A percentile compares a stretch with the other conserved stretches of the same genome.
Evolutionary conservation across 1,140 invertebrate genomes (phyloP).

Genomic region (Drosophila setifemur): DNA sequence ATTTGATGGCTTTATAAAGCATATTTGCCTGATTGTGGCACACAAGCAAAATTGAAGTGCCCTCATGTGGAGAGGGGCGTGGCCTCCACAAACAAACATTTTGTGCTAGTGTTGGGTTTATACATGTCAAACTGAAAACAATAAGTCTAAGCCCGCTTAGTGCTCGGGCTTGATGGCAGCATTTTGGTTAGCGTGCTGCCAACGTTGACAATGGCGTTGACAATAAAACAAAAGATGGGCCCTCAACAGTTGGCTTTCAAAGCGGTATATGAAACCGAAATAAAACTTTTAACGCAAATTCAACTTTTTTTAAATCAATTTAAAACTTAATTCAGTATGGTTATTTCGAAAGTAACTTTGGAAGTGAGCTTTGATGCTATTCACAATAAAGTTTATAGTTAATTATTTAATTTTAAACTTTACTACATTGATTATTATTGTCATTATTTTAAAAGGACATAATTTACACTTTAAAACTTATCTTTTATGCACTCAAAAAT

Average conservation of each 20-base stretch:
- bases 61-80: slow-evolving; percentile 24
- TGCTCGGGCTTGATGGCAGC: slow-evolving; percentile 30
- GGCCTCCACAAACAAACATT: slow-evolving; percentile 7
- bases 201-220: slow-evolving; percentile 15
- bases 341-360: too few species aligned
- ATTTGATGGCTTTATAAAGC: slow-evolving; percentile 32
- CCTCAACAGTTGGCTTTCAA: slow-evolving; percentile 36
- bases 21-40: slow-evolving; percentile 64
- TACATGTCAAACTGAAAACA: slow-evolving; percentile 64
- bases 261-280: too few species aligned
- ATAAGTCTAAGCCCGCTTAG: slow-evolving; percentile 56
- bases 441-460: too few species aligned
- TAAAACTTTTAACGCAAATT: too few species aligned
- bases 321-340: too few species aligned
- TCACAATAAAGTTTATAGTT: too few species aligned
- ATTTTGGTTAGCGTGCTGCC: slow-evolving; percentile 33
- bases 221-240: slow-evolving; percentile 25
- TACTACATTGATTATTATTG: too few species aligned
- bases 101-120: slow-evolving; percentile 20
- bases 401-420: too few species aligned
- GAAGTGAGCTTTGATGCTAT: too few species aligned
- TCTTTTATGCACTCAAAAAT: too few species aligned
- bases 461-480: too few species aligned
- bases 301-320: too few species aligned
- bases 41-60: slow-evolving; percentile 66